A percentile compares a stretch with the other conserved stretches of the same genome.
These are phyloP conservation scores for Venturia canescens DNA, from an alignment of 1,140 invertebrate genomes.

Conservation along the genomic window DNA sequence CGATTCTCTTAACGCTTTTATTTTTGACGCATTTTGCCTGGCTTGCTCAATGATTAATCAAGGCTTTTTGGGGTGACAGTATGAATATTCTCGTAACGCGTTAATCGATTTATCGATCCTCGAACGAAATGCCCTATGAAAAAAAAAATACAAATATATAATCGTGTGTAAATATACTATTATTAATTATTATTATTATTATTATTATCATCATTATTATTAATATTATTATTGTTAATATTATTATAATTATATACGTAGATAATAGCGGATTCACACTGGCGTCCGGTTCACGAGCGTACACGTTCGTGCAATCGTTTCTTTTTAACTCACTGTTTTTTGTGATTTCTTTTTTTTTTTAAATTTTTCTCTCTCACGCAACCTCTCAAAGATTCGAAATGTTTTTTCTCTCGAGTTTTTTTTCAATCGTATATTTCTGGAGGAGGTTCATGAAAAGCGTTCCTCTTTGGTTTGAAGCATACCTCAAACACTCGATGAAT, in stretches of 20 bases:
- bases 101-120: slow-evolving; percentile 5
- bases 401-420: neutral
- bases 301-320: neutral
- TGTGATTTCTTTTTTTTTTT: slow-evolving; percentile 17
- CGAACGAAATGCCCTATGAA: slow-evolving; percentile 19
- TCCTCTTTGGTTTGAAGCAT: neutral
- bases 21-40: slow-evolving; percentile 12
- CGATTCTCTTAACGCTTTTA: slow-evolving; percentile 21
- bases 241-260: neutral
- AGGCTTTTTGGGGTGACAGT: neutral
- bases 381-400: neutral
- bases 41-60: neutral
- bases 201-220: neutral
- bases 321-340: neutral
- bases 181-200: slow-evolving; percentile 9
- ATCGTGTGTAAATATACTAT: slow-evolving; percentile 35
- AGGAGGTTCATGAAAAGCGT: neutral
- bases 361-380: neutral
- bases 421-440: neutral
- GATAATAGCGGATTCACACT: neutral
- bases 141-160: slow-evolving; percentile 32
- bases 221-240: neutral
- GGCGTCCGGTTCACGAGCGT: slow-evolving; percentile 18
- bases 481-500: neutral
- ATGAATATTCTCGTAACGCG: too few species aligned